Base-by-base conservation (phyloP, 2,797 vertebrate species). In the Poeciliopsis paucimaculata region DNA sequence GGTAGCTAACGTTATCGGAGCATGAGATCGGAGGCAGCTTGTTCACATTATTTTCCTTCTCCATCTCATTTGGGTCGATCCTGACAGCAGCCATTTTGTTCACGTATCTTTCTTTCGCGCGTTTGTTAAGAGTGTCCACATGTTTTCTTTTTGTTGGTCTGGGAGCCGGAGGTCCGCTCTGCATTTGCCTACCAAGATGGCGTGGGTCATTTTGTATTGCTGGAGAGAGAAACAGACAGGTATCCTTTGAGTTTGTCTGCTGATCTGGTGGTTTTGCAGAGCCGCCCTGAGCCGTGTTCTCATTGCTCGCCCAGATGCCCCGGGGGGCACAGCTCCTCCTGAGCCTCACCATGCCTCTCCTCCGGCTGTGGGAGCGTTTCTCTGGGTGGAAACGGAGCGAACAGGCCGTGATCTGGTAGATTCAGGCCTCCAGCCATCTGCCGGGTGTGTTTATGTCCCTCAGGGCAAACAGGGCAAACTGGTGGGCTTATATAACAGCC, bases 241-340 rank as follows among this genome's bases (percentile, higher is more conserved):
- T 16, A 16, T 26, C 49, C 0, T 16, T 26, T 5, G 13, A 10
- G n/a, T 51, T 28, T 71, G 41, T 45, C 23, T 34, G 68, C 78
- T 76, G 76, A 43, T 53, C 68, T 55, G 72, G 77, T 53, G 75
- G 57, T 68, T 28, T 39, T 51, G 49, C 57, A 34, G 77, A 82
- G 46, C 47, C 55, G 76, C 84, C 81, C 36, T 10, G 28, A 77
- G 85, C 85, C 73, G 64, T 84, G 82, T 86, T 84, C 85, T 77
- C 82, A 84, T 84, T 86, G 76, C 66, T 71, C 74, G 53, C 85
- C 82, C 79, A 68, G 82, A 81, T 73, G 46, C 73, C 82, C 82
- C 46, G 34, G 53, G 77, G 36, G 10, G 31, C 51, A 71, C 43
- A 26, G 76, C 82, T 79, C 64, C 45, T 83, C 36, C 75, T 73